Conservation (phyloP, 30 jellyfish, hydroid and myxozoan species). For the Catostylus mosaicus region DNA sequence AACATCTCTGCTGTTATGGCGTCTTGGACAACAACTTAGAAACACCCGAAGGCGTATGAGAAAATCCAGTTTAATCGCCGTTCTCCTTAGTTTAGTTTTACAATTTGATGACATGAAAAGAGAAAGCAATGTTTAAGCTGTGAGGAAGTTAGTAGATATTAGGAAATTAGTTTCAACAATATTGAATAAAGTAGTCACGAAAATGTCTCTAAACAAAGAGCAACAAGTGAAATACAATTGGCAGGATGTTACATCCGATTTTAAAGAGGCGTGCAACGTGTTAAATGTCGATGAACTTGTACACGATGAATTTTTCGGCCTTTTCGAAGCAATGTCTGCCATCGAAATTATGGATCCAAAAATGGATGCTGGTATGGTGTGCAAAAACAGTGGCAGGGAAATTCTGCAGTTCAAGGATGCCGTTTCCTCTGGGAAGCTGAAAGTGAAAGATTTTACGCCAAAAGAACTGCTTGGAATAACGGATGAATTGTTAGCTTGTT, state of each 20-base stretch:
- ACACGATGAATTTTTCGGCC: slow-evolving; percentile 86
- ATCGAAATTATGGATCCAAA: slow-evolving; percentile 96
- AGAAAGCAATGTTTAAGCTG: too few species aligned
- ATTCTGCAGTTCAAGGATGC: slow-evolving; percentile 76
- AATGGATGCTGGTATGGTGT: slow-evolving; percentile 96
- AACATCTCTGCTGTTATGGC: not conserved
- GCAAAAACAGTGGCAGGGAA: slow-evolving; percentile 62
- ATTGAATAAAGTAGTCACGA: too few species aligned
- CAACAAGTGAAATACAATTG: slow-evolving; percentile 59
- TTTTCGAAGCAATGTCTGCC: slow-evolving; percentile 97
- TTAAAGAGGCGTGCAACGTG: slow-evolving; percentile 49
- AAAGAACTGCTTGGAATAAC: slow-evolving; percentile 80
- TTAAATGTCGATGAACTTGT: slow-evolving; percentile 84
- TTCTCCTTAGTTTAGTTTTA: too few species aligned
- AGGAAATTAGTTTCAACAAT: too few species aligned
- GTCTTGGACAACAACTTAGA: not conserved
- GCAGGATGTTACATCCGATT: slow-evolving; percentile 65
- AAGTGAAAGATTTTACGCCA: slow-evolving; percentile 68
- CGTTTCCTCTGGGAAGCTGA: slow-evolving; percentile 73
- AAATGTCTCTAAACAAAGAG: too few species aligned
- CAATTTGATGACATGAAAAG: too few species aligned
- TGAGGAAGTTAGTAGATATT: too few species aligned
- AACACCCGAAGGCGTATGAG: not conserved
- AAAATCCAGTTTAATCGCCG: not conserved
- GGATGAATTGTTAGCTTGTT: slow-evolving; percentile 87